phyloP scores from a whole-genome alignment of 2,113 vertebrate genomes.

The Heterochromis multidens region DNA sequence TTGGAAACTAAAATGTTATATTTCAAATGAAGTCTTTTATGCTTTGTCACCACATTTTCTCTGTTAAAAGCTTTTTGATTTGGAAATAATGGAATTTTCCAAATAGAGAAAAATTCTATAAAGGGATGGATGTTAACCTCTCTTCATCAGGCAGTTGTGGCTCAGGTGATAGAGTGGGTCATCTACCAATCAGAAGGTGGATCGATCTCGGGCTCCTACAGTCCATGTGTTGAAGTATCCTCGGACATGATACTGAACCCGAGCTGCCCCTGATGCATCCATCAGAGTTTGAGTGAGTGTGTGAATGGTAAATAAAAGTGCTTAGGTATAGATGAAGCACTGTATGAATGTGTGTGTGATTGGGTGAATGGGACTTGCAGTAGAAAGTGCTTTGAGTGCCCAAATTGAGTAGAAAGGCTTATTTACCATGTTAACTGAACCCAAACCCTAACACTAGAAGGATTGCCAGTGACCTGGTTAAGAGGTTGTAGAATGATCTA shows the following conservation, averaged over 20 bases:
- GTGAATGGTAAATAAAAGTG: rapidly evolving
- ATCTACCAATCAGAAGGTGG: neutral
- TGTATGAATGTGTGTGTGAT: neutral
- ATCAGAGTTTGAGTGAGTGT: neutral
- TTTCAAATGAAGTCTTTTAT: no score
- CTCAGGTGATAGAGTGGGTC: neutral
- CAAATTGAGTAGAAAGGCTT: neutral
- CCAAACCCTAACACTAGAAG: neutral
- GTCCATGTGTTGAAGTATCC: neutral
- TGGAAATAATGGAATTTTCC: no score
- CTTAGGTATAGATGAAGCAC: neutral
- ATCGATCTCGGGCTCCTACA: rapidly evolving
- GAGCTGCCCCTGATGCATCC: neutral
- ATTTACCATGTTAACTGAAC: neutral
- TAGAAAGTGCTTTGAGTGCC: no score
- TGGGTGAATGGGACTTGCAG: neutral
- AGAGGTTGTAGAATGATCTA: neutral
- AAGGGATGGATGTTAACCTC: neutral
- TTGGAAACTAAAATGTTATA: no score
- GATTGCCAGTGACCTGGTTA: neutral
- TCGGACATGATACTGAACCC: neutral
- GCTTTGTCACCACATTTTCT: no score
- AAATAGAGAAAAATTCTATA: no score
- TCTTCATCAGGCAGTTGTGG: no score
- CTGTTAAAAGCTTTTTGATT: no score